These are phyloP conservation scores for Nezara viridula DNA, from an alignment of 2,888 invertebrate genomes.

Conservation along the genomic window DNA sequence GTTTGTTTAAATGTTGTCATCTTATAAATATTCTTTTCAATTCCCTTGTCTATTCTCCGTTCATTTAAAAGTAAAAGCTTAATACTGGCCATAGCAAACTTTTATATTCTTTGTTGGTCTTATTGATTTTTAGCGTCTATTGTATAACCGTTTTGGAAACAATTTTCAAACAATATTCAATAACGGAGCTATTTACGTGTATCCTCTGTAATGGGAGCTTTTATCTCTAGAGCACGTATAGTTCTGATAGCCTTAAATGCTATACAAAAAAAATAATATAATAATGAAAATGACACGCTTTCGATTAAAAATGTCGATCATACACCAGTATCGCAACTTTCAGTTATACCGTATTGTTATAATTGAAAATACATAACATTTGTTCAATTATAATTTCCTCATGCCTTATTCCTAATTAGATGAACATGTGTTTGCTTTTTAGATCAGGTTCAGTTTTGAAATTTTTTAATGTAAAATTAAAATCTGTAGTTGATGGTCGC, in stretches of 20 bases:
- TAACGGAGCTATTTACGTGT: background rate
- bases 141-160: background rate
- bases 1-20: too few species aligned
- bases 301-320: background rate
- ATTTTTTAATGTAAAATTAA: too few species aligned
- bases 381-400: too few species aligned
- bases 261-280: background rate
- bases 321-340: background rate
- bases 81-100: too few species aligned
- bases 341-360: background rate
- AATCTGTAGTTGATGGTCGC: too few species aligned
- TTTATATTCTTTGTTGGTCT: background rate
- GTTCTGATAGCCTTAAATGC: background rate
- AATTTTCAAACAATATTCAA: slow-evolving; percentile 2
- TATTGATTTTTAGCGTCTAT: background rate
- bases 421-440: too few species aligned
- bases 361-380: background rate
- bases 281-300: slow-evolving; percentile 3
- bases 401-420: too few species aligned
- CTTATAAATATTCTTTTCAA: too few species aligned
- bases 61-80: too few species aligned
- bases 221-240: background rate
- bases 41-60: too few species aligned
- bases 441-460: too few species aligned
- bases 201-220: background rate